Evolutionary conservation across 2,888 invertebrate genomes (phyloP), one percentile per base, ranked within the genome.

Genomic region (Morinoia aosen): DNA sequence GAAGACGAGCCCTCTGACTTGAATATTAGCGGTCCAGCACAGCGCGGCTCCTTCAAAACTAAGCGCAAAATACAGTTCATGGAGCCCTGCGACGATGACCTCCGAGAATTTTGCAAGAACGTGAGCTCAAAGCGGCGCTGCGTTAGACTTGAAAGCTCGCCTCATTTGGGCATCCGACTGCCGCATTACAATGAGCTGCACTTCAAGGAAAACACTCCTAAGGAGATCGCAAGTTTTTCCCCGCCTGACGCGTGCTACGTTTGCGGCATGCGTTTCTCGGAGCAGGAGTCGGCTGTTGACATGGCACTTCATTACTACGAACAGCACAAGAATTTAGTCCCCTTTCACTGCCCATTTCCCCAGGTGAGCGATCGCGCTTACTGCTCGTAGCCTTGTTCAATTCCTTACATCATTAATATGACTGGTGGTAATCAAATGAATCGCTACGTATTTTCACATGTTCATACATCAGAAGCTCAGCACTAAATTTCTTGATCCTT

Each of bases 301-400:
- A 95, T 61, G 95, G 95, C 95, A 11, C 95, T 95, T 11, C 95
- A 95, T 64, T 95, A 95, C 64, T 64, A 95, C 95, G 58, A 61
- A 39, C 33, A 48, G 16, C 95, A 95, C 48, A 95, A 48, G 40
- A 61, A 95, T 64, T 64, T 61, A 11, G 40, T 95, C 8, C 95
- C 95, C 16, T 64, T 95, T n/a, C 12, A 64, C 33, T 95, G 95
- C 12, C 95, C 95, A 33, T 95, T 95, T 48, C 95, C 95, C 11
- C 40, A 95, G 95, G 95, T 95, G 33, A 61, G 95, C 25, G 8
- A 48, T 48, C 48, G 48, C 48, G 48, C 48, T 19, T 1, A 40
- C 16, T 91, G 91, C 91, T 48, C 48, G 48, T 48, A 48, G 88
- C 33, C 48, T 48, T 48, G 48, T 48, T 5, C 48, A 48, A 48